Evolutionary conservation across 2,797 vertebrate species (phyloP).

Genomic region (Rachycentron canadum): DNA sequence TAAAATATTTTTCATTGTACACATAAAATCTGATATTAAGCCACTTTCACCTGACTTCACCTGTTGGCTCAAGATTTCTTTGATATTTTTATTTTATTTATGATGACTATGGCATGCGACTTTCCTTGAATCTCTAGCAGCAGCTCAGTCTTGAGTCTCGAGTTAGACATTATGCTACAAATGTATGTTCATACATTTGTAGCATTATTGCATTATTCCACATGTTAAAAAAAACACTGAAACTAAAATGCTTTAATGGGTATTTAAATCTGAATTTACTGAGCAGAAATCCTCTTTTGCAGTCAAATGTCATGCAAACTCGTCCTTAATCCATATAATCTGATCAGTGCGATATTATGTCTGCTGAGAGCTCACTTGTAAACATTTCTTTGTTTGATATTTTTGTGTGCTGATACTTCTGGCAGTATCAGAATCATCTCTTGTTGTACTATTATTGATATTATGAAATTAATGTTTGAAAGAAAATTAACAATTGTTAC

Average conservation of each 20-base stretch:
- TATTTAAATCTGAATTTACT: constrained; percentile 19
- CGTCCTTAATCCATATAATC: constrained; percentile 66
- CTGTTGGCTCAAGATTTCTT: no score
- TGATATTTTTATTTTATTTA: background rate
- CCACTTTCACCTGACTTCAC: no score
- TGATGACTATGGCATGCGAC: background rate
- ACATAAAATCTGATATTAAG: no score
- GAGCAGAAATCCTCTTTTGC: constrained; percentile 36
- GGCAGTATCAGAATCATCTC: background rate
- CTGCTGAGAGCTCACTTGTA: constrained; percentile 29
- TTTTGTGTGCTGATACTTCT: constrained; percentile 1
- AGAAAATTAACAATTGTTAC: background rate
- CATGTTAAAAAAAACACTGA: background rate
- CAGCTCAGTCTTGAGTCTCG: background rate
- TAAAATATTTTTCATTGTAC: no score
- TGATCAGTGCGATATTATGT: constrained; percentile 34
- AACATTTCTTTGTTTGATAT: constrained; percentile 32
- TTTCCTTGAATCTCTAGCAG: background rate
- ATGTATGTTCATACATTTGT: background rate
- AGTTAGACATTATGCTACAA: no score
- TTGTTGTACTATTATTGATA: background rate
- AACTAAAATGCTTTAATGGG: constrained; percentile 1
- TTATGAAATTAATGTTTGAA: background rate
- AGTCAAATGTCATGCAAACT: constrained; percentile 53
- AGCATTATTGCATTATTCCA: background rate